Conservation (phyloP, 1,140 invertebrate species). For the Bombyx mandarina region DNA sequence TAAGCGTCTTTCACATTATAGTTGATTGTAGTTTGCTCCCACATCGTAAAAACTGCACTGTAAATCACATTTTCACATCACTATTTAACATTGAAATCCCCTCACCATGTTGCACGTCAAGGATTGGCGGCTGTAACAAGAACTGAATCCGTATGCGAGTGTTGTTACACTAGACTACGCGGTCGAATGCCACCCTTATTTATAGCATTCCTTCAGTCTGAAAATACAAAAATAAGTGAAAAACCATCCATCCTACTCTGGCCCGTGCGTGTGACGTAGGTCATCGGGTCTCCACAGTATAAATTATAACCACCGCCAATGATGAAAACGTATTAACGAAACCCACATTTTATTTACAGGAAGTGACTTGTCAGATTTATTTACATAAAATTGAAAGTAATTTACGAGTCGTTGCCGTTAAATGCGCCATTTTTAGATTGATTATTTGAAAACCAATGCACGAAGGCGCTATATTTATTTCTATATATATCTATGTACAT, state of each 20-base stretch:
- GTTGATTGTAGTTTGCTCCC: too few species aligned
- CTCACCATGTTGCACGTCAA: slow-evolving; percentile 54
- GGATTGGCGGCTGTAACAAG: slow-evolving; percentile 57
- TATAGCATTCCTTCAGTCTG: slow-evolving; percentile 55
- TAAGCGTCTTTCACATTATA: not conserved
- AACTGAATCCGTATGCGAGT: slow-evolving; percentile 68
- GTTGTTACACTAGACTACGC: slow-evolving; percentile 64
- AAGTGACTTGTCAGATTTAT: slow-evolving; percentile 17
- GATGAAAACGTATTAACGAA: slow-evolving; percentile 23
- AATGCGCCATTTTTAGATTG: too few species aligned
- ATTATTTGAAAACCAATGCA: too few species aligned
- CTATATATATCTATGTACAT: too few species aligned
- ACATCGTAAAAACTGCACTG: slow-evolving; percentile 21
- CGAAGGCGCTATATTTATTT: too few species aligned
- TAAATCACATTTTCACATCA: slow-evolving; percentile 10
- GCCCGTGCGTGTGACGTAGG: slow-evolving; percentile 30
- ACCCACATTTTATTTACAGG: slow-evolving; percentile 15
- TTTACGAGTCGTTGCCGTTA: not conserved
- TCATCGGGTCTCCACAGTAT: slow-evolving; percentile 23
- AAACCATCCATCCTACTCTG: slow-evolving; percentile 43
- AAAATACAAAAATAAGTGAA: slow-evolving; percentile 65
- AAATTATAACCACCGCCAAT: slow-evolving; percentile 27
- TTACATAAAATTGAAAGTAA: slow-evolving; percentile 10
- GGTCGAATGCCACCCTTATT: slow-evolving; percentile 56
- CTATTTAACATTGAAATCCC: slow-evolving; percentile 20